Evolutionary conservation across 2,113 vertebrate species (phyloP), one percentile per base, ranked within the genome.

Genomic region (Ageneiosus marmoratus): DNA sequence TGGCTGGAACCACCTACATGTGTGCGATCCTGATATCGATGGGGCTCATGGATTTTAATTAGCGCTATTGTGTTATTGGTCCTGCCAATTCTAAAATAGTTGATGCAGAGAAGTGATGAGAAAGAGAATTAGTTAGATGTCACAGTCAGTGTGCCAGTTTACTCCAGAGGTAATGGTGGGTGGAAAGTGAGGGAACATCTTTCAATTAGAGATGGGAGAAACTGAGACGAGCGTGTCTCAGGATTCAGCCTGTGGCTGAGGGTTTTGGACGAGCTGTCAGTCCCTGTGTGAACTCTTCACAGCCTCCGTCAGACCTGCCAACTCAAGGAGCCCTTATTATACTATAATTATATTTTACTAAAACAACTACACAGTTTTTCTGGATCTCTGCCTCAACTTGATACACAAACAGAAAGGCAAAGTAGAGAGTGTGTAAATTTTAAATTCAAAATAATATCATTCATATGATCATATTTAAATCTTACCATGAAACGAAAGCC

Each of bases 191-290:
- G 44, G 48, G 79, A 37, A 55, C 46, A n/a, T 55, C 79, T 69
- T 80, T 69, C 79, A 80, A 80, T 80, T 65, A 80, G 78, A 34
- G 62, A 44, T 34, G 62, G 62, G 62, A 80, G 78, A 65, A 65
- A 69, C 27, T 18, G 16, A 46, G 58, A 51, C 18, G 27, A 65
- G 55, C 9, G 55, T 44, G 76, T 60, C 76, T 78, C 76, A 44
- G 6, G 55, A 78, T 60, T 58, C 76, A 78, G 76, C 51, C 55
- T 16, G 76, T 78, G 62, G 32, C 53, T 79, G 41, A 62, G 77
- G 48, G 50, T 67, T 80, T 55, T 55, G 48, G 60, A 53, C 46
- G 29, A 55, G 48, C 63, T 69, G 79, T 69, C 62, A 69, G 48
- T 67, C 79, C 60, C 55, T 60, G 76, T 60, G 76, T 78, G 76